A percentile compares a stretch with the other conserved stretches of the same genome.
phyloP scores from a whole-genome alignment of 2,888 invertebrate species.

The Polydrusus tereticollis region DNA sequence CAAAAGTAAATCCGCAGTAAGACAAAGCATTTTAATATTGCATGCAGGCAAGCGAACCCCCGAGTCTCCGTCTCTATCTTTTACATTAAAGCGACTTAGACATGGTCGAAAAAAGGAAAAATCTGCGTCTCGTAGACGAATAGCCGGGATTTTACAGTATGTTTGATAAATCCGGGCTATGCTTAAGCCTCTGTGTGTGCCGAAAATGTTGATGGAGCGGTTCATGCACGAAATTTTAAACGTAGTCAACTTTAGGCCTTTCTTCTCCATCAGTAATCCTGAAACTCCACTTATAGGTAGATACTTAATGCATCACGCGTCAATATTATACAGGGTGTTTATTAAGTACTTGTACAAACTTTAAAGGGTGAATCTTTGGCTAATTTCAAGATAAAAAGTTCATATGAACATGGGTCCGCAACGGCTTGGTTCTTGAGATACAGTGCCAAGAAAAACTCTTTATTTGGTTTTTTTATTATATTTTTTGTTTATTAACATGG shows the following conservation, averaged over 20 bases:
- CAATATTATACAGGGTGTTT: too few relatives aligned
- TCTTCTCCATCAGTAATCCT: not conserved
- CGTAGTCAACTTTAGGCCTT: not conserved
- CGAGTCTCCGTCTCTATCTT: constrained; percentile 16
- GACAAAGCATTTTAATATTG: constrained; percentile 16
- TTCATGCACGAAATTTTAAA: not conserved
- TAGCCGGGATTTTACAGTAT: constrained; percentile 4
- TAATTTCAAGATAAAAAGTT: too few relatives aligned
- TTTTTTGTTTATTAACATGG: too few relatives aligned
- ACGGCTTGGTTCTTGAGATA: too few relatives aligned
- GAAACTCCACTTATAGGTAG: too few relatives aligned
- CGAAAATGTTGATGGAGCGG: not conserved
- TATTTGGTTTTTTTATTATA: too few relatives aligned
- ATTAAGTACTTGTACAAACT: too few relatives aligned
- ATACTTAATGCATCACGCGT: too few relatives aligned
- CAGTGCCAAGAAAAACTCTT: too few relatives aligned
- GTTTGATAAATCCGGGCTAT: constrained; percentile 3
- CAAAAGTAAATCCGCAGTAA: constrained; percentile 17
- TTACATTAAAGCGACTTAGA: constrained; percentile 18
- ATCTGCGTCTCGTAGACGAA: not conserved
- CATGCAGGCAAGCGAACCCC: constrained; percentile 10
- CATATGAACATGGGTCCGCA: too few relatives aligned
- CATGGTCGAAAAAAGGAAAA: constrained; percentile 2
- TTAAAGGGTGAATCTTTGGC: too few relatives aligned
- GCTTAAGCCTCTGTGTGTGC: not conserved